These are phyloP conservation scores for Raja brachyura DNA, from an alignment of 2,113 vertebrate species.

Conservation along the genomic window DNA sequence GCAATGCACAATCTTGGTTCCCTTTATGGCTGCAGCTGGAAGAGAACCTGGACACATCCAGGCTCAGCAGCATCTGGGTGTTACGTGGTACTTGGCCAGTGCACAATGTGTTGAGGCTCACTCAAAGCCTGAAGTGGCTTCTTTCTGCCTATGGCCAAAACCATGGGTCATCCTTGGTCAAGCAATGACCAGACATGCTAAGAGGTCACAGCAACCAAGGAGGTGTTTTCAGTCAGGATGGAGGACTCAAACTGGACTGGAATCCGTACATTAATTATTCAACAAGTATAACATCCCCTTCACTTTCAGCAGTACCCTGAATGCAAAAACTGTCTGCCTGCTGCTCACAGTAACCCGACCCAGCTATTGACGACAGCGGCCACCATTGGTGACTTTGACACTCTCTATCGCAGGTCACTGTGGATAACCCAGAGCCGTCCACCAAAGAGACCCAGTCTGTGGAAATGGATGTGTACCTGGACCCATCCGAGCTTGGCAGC, in stretches of 20 bases:
- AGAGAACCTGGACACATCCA: neutral
- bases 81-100: neutral
- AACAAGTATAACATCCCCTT: too few relatives aligned
- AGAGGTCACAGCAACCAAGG: neutral
- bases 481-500: conserved; percentile 48
- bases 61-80: neutral
- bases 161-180: neutral
- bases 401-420: conserved; percentile 50
- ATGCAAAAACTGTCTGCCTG: too few relatives aligned
- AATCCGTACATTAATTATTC: too few relatives aligned
- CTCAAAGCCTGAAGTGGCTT: neutral
- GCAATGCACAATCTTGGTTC: too few relatives aligned
- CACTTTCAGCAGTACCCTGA: too few relatives aligned
- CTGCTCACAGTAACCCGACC: neutral
- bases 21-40: neutral
- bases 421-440: conserved; percentile 52
- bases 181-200: neutral
- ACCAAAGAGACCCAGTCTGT: conserved; percentile 55
- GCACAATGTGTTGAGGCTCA: neutral
- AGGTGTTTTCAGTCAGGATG: neutral
- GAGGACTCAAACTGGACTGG: neutral
- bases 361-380: neutral
- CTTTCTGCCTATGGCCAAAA: neutral
- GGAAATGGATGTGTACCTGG: conserved; percentile 61
- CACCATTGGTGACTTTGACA: neutral